phyloP scores from a whole-genome alignment of 1,140 invertebrate species.

The Dreissena rostriformis region DNA sequence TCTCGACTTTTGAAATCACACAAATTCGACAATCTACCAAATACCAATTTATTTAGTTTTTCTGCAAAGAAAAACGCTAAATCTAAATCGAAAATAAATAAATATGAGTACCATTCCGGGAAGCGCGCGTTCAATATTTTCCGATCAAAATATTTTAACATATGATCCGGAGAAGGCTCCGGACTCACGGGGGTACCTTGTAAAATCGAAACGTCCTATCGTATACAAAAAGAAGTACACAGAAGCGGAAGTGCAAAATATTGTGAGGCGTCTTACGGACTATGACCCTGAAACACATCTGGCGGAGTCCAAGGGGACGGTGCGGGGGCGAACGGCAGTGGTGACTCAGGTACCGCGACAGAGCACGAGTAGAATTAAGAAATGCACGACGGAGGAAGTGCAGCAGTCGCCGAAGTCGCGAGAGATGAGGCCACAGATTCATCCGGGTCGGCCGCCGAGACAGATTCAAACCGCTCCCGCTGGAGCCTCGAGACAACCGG shows the following conservation, averaged over 20 bases:
- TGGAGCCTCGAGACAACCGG: not conserved
- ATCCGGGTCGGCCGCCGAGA: conserved; percentile 25
- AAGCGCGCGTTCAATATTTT: too few species aligned
- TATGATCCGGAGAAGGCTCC: conserved; percentile 48
- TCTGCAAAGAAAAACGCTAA: too few species aligned
- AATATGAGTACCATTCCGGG: too few species aligned
- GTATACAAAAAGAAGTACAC: conserved; percentile 55
- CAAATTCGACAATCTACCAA: too few species aligned
- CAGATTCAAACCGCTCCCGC: conserved; percentile 15
- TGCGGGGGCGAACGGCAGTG: not conserved
- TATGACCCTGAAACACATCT: conserved; percentile 24
- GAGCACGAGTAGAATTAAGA: conserved; percentile 37
- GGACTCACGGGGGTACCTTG: conserved; percentile 35
- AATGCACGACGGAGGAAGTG: conserved; percentile 45
- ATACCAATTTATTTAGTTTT: too few species aligned
- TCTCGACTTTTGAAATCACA: too few species aligned
- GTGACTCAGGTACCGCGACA: conserved; percentile 45
- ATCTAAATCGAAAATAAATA: too few species aligned
- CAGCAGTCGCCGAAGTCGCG: conserved; percentile 40
- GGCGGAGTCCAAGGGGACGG: conserved; percentile 39
- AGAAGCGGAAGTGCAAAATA: conserved; percentile 35
- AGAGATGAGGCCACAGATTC: not conserved
- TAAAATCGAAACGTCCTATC: conserved; percentile 28
- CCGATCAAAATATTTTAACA: too few species aligned
- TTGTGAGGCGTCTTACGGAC: too few species aligned